Conservation (phyloP, 2,797 vertebrate species). For the Catamblyrhynchus diadema region DNA sequence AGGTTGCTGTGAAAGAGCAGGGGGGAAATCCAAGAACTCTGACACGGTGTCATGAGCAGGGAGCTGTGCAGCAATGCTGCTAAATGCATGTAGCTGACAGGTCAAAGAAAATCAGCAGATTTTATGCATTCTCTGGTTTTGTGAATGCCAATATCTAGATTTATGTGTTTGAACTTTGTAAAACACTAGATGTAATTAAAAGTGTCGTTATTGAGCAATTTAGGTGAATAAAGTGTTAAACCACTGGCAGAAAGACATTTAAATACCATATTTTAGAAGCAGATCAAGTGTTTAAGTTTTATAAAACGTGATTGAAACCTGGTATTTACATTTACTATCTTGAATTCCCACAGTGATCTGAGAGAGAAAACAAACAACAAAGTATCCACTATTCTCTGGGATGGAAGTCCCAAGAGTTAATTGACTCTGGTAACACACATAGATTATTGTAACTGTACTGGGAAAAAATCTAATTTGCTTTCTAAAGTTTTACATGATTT, state of each 20-base stretch:
- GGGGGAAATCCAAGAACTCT: not conserved
- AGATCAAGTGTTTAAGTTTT: not conserved
- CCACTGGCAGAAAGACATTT: not conserved
- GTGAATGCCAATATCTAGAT: not conserved
- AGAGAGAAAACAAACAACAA: not conserved
- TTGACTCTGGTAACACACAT: not conserved
- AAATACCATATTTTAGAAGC: not conserved
- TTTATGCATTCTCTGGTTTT: not conserved
- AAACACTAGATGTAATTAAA: not conserved
- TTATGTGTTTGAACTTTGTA: not conserved
- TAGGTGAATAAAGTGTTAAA: not conserved
- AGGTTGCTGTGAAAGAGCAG: not conserved
- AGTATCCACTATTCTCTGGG: not conserved
- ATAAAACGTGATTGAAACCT: not conserved
- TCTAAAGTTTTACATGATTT: not conserved
- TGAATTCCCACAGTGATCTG: not conserved
- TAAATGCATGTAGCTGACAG: not conserved
- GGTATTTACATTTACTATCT: not conserved
- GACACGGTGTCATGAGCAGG: not conserved
- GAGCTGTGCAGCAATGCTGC: not conserved
- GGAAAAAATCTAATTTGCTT: not conserved
- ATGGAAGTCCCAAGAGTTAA: not conserved
- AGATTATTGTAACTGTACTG: not conserved
- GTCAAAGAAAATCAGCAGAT: not conserved
- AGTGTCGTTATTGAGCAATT: not conserved